These are phyloP conservation scores for Morone saxatilis DNA, from an alignment of 2,113 vertebrate genomes.

Conservation along the genomic window DNA sequence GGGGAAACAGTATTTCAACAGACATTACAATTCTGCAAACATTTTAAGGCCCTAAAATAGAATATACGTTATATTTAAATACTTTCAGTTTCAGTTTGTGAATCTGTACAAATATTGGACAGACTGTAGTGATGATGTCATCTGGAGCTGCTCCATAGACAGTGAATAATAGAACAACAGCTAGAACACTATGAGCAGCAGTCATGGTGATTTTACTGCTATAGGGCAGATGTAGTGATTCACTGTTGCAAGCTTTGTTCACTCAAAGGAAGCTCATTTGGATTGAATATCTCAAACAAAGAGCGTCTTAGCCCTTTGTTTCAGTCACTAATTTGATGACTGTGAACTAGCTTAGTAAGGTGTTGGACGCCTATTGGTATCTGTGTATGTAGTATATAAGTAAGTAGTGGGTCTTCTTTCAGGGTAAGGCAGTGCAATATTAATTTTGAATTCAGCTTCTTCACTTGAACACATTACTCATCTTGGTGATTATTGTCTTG, in stretches of 20 bases:
- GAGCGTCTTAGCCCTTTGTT: neutral
- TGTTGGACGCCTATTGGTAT: neutral
- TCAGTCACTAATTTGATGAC: neutral
- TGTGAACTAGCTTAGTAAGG: neutral
- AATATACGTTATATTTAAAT: neutral
- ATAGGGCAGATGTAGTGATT: slow-evolving; percentile 59
- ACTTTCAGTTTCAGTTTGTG: slow-evolving; percentile 25
- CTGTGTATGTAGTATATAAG: neutral
- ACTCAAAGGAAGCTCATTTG: slow-evolving; percentile 7
- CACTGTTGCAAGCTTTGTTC: slow-evolving; percentile 34
- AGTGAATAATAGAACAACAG: slow-evolving; percentile 69
- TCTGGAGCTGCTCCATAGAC: slow-evolving; percentile 50
- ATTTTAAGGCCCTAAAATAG: neutral
- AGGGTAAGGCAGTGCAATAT: neutral
- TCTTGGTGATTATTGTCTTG: neutral
- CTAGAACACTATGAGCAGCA: slow-evolving; percentile 57
- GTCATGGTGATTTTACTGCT: slow-evolving; percentile 52
- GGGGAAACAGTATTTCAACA: neutral
- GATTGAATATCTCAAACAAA: slow-evolving; percentile 33
- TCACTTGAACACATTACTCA: neutral
- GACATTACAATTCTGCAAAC: neutral
- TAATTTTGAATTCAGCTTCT: neutral
- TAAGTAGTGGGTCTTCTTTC: neutral
- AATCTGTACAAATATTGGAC: slow-evolving; percentile 32
- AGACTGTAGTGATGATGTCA: slow-evolving; percentile 56